phyloP scores from a whole-genome alignment of 2,113 vertebrate species.

The Erythrocercus mccallii region DNA sequence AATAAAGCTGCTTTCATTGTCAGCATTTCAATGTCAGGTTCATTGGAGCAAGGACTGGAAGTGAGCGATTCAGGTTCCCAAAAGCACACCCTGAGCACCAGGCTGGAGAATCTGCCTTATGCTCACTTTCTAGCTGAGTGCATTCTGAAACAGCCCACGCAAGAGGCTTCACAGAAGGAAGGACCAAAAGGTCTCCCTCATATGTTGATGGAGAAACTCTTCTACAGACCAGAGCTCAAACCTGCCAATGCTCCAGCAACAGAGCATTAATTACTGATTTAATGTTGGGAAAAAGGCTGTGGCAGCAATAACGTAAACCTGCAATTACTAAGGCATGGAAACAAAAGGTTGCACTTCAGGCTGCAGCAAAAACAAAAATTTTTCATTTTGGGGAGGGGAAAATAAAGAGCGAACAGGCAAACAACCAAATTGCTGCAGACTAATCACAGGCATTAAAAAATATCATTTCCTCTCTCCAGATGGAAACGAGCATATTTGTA shows the following conservation, averaged over 20 bases:
- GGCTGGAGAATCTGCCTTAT: constrained; percentile 21
- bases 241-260: not conserved
- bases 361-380: not conserved
- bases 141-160: not conserved
- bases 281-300: not conserved
- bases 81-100: not conserved
- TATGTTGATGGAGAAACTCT: not conserved
- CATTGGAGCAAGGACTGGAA: constrained; percentile 21
- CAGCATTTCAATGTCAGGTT: constrained; percentile 37
- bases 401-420: not conserved
- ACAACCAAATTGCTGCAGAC: constrained; percentile 18
- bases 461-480: constrained; percentile 7
- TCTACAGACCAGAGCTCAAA: not conserved
- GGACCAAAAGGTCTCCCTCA: not conserved
- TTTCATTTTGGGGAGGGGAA: not conserved
- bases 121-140: not conserved
- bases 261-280: constrained; percentile 6
- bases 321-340: not conserved
- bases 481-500: not conserved
- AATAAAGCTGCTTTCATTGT: constrained; percentile 39
- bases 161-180: not conserved
- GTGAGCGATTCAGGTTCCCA: not conserved
- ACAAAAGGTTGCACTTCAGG: not conserved
- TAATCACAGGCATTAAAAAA: constrained; percentile 20
- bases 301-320: not conserved